Evolutionary conservation across 2,888 invertebrate genomes (phyloP).

Genomic region (Tipula confusa): DNA sequence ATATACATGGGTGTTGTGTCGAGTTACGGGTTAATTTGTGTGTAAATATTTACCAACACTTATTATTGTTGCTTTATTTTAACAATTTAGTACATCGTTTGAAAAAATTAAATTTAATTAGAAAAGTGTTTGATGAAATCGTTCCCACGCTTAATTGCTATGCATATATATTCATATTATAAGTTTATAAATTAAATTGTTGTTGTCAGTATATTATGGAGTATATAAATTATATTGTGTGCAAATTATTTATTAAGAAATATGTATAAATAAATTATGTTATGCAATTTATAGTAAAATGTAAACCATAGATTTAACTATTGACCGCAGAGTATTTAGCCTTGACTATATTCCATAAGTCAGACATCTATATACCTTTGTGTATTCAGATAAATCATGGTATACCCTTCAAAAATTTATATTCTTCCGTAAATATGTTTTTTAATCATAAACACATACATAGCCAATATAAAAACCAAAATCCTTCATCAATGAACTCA

Average conservation of each 20-base stretch:
- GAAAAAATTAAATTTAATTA: neutral
- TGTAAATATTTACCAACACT: neutral
- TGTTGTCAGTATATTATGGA: neutral
- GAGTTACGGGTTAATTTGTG: neutral
- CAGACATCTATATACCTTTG: neutral
- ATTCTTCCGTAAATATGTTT: too few species aligned
- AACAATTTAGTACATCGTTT: neutral
- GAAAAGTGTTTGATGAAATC: neutral
- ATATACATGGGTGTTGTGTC: neutral
- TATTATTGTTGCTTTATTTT: neutral
- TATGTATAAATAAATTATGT: neutral
- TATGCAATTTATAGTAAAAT: neutral
- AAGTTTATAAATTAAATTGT: neutral
- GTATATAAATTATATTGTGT: neutral
- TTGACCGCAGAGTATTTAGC: neutral
- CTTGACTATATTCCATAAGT: neutral
- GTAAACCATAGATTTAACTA: neutral
- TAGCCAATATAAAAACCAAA: neutral
- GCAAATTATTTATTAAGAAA: neutral
- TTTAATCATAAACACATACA: too few species aligned
- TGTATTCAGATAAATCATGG: neutral
- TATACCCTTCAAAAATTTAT: too few species aligned
- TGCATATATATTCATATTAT: too few species aligned
- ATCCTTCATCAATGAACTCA: neutral
- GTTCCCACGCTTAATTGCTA: neutral